phyloP scores from a whole-genome alignment of 2,113 vertebrate species.

The Herpetotheres cachinnans region DNA sequence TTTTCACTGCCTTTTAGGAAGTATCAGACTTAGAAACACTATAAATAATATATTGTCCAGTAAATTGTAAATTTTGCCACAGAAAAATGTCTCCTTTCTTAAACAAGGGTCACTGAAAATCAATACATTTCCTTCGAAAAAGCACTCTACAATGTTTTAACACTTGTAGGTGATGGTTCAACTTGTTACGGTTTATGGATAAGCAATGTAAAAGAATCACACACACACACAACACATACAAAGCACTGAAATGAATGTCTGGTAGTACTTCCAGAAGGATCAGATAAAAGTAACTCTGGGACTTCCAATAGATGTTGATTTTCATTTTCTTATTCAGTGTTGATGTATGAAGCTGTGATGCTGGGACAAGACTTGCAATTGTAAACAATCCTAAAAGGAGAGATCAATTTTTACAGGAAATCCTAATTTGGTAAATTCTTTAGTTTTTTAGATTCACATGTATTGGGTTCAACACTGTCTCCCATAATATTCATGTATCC shows the following conservation, averaged over 20 bases:
- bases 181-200: not conserved
- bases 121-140: not conserved
- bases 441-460: not conserved
- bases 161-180: conserved; percentile 7
- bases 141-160: not conserved
- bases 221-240: not conserved
- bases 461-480: not conserved
- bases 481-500: not conserved
- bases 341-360: not conserved
- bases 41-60: not conserved
- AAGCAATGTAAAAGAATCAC: not conserved
- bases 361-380: not conserved
- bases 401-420: not conserved
- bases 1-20: not conserved
- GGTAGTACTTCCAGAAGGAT: not conserved
- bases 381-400: not conserved
- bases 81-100: not conserved
- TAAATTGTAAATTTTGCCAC: not conserved
- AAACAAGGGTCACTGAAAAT: conserved; percentile 15
- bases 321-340: not conserved
- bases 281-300: not conserved
- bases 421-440: not conserved
- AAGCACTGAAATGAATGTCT: not conserved
- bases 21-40: not conserved
- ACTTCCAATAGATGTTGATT: not conserved